A percentile compares a stretch with the other conserved stretches of the same genome.
phyloP scores from a whole-genome alignment of 1,140 invertebrate species.

The Trichonephila inaurata region DNA sequence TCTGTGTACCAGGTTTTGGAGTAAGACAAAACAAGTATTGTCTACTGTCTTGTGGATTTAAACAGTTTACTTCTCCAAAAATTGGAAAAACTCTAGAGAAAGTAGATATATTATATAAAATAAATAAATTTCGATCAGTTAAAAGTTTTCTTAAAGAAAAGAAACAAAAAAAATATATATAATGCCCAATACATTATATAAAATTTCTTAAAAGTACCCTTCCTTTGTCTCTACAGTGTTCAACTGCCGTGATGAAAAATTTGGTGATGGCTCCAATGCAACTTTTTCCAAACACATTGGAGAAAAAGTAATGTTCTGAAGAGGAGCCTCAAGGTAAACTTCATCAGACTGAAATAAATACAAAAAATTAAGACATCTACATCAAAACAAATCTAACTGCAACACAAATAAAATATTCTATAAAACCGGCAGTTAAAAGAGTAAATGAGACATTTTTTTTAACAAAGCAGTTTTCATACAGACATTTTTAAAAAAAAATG shows the following conservation, averaged over 20 bases:
- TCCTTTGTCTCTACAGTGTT: constrained; percentile 78
- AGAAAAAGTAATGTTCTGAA: constrained; percentile 94
- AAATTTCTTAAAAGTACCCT: constrained; percentile 7
- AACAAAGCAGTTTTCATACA: too few relatives aligned
- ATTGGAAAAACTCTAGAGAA: constrained; percentile 83
- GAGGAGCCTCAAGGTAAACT: constrained; percentile 97
- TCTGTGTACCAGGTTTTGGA: constrained; percentile 88
- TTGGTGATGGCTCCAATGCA: constrained; percentile 92
- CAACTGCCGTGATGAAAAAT: constrained; percentile 86
- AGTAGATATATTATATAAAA: neutral
- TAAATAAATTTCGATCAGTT: neutral
- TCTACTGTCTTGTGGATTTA: constrained; percentile 85
- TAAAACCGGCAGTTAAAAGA: too few relatives aligned
- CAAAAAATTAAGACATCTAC: neutral
- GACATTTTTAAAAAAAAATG: too few relatives aligned
- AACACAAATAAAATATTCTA: neutral
- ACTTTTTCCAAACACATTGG: constrained; percentile 96
- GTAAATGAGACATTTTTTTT: too few relatives aligned
- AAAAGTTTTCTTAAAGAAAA: neutral
- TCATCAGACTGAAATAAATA: constrained; percentile 89
- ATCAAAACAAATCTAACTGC: neutral
- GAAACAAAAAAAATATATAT: neutral
- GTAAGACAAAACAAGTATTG: constrained; percentile 96
- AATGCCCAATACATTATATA: neutral
- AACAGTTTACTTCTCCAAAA: constrained; percentile 91